Base-by-base conservation (phyloP, 1,140 invertebrate species). In the Ceratina calcarata region DNA sequence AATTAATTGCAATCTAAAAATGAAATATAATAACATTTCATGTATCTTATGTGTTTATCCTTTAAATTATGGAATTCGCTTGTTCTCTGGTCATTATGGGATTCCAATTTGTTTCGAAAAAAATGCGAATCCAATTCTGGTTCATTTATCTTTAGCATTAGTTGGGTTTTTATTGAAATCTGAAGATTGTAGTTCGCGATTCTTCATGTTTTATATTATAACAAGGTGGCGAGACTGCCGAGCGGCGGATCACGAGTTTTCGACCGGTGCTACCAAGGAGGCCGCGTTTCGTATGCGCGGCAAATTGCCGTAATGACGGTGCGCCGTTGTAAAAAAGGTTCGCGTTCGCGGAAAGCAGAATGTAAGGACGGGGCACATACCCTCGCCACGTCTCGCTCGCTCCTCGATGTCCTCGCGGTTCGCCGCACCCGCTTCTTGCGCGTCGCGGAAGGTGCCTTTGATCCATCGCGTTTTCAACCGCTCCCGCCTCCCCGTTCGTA, bases 241-340 rank as follows among this genome's bases (percentile, higher is more conserved):
- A 6, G 6, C 37, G 37, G 37, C 37, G 49, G 45, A 60, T 68
- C 57, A 55, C 76, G 76, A 82, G 78, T 85, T 86, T 86, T 86
- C 72, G 75, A 61, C 75, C 68, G 37, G 37, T 45, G 37, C 68
- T 20, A 3, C 85, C 67, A 32, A 51, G 55, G 76, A 27, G 51
- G 64, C 69, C 18, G 37, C 49, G 71, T 83, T 86, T 81, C 81
- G 84, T 86, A 86, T 86, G 84, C 84, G 80, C 88, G 78, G 86
- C 84, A 90, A 90, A 90, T 90, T 90, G 89, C 88, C 81, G 82
- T 89, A 90, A 90, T 90, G 86, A 90, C 84, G 83, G 82, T 85
- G 84, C 84, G 58, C 62, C 78, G 76, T 53, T 57, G 78, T 84
- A 90, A 89, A 90, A 45, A 90, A 89, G 78, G 72, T 69, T 80